A percentile compares a stretch with the other conserved stretches of the same genome.
These are phyloP conservation scores for Semotilus atromaculatus DNA, from an alignment of 2,797 vertebrate genomes.

Conservation along the genomic window DNA sequence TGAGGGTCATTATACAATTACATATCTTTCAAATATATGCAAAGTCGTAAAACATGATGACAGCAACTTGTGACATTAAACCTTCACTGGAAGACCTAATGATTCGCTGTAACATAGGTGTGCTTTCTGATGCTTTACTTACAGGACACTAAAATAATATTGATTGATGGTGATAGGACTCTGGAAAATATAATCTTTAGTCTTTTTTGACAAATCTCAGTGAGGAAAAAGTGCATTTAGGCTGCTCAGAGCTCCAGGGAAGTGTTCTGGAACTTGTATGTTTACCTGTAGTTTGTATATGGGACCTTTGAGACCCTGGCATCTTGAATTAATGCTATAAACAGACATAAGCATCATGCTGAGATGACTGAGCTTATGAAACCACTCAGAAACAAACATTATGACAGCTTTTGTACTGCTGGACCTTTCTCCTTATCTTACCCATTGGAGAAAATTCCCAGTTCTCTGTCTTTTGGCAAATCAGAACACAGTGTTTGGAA, in stretches of 20 bases:
- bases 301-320: constrained; percentile 5
- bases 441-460: not conserved
- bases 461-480: constrained; percentile 18
- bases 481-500: not conserved
- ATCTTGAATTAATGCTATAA: constrained; percentile 48
- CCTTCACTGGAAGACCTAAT: constrained; percentile 4
- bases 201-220: constrained; percentile 30
- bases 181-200: constrained; percentile 54
- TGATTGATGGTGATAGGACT: constrained; percentile 48
- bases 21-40: constrained; percentile 52
- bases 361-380: constrained; percentile 36
- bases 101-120: constrained; percentile 3
- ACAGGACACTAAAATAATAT: constrained; percentile 35
- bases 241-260: constrained; percentile 17
- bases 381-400: constrained; percentile 24
- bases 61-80: constrained; percentile 41
- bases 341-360: constrained; percentile 29
- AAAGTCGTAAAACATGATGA: constrained; percentile 50
- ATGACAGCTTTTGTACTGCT: constrained; percentile 4
- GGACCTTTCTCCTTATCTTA: constrained; percentile 25
- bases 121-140: constrained; percentile 18
- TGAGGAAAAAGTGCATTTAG: constrained; percentile 39
- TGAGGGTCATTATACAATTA: constrained; percentile 51
- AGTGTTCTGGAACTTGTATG: constrained; percentile 46
- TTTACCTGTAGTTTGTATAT: constrained; percentile 47